Conservation (phyloP, 1,140 invertebrate species). For the Drosophila jambulina region DNA sequence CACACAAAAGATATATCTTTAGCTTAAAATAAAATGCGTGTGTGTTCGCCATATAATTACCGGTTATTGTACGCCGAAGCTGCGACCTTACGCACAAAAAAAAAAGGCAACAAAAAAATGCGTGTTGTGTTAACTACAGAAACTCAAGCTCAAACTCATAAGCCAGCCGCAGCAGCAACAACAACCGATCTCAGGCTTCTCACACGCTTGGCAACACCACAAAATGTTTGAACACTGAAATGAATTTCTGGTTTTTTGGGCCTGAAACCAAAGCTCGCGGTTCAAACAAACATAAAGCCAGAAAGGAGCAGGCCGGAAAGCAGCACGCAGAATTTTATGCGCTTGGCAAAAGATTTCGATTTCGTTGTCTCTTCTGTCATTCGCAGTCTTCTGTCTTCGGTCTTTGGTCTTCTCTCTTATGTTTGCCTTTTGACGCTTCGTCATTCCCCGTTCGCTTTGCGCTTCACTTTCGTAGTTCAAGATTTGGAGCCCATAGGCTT, state of each 20-base stretch:
- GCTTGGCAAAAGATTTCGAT: conserved; percentile 79
- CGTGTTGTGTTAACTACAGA: conserved; percentile 58
- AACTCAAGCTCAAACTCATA: conserved; percentile 23
- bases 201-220: conserved; percentile 70
- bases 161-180: conserved; percentile 25
- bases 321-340: conserved; percentile 79
- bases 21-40: conserved; percentile 12
- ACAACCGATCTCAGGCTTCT: conserved; percentile 28
- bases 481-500: conserved; percentile 36
- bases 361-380: conserved; percentile 50
- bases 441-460: conserved; percentile 59
- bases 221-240: conserved; percentile 53
- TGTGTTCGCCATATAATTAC: conserved; percentile 70
- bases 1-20: conserved; percentile 2
- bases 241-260: conserved; percentile 58
- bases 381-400: conserved; percentile 19
- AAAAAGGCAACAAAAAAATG: conserved; percentile 33
- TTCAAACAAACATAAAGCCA: conserved; percentile 56
- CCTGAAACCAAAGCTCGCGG: conserved; percentile 26
- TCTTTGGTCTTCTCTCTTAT: conserved; percentile 21
- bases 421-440: conserved; percentile 38
- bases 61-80: conserved; percentile 77
- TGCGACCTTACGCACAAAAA: conserved; percentile 72
- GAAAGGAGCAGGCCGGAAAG: conserved; percentile 30
- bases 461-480: conserved; percentile 57